Conservation (phyloP, 2,113 vertebrate species). For the Crotalus viridis region DNA sequence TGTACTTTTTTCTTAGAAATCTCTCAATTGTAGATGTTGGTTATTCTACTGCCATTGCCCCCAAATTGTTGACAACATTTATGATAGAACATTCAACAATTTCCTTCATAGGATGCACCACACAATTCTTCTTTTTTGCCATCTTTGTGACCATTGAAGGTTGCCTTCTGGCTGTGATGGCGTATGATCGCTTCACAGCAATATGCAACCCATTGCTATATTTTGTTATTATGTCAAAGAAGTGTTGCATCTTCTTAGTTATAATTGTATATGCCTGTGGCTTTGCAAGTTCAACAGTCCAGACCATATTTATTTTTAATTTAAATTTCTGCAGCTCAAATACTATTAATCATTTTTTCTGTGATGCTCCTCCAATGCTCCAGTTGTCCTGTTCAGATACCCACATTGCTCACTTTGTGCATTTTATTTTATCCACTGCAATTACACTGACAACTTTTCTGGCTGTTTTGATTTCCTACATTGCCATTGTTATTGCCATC, state of each 20-base stretch:
- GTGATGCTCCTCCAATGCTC: background rate
- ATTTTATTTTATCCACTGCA: background rate
- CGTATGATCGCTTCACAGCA: constrained; percentile 38
- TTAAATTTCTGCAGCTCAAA: constrained; percentile 37
- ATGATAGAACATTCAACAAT: constrained; percentile 51
- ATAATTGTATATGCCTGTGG: background rate
- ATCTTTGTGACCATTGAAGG: constrained; percentile 60
- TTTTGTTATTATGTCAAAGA: background rate
- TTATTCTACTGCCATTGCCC: constrained; percentile 49
- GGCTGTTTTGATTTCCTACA: constrained; percentile 2
- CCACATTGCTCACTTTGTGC: background rate
- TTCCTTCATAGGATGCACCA: constrained; percentile 56
- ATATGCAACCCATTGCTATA: background rate
- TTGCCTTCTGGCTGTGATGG: constrained; percentile 58
- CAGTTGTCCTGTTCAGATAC: background rate
- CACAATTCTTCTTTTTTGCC: constrained; percentile 67
- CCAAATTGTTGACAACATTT: constrained; percentile 59
- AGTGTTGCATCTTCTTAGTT: background rate
- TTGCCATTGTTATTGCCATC: constrained; percentile 42
- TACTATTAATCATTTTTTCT: constrained; percentile 32
- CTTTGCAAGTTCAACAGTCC: background rate
- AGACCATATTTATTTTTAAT: background rate
- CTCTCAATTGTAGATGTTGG: constrained; percentile 67
- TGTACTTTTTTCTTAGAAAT: constrained; percentile 67
- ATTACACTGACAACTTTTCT: background rate